Percentiles rank a stretch among this genome's conserved stretches.
These are phyloP conservation scores for Orchesellides sinensis DNA, from an alignment of 2,888 invertebrate genomes.

Conservation along the genomic window DNA sequence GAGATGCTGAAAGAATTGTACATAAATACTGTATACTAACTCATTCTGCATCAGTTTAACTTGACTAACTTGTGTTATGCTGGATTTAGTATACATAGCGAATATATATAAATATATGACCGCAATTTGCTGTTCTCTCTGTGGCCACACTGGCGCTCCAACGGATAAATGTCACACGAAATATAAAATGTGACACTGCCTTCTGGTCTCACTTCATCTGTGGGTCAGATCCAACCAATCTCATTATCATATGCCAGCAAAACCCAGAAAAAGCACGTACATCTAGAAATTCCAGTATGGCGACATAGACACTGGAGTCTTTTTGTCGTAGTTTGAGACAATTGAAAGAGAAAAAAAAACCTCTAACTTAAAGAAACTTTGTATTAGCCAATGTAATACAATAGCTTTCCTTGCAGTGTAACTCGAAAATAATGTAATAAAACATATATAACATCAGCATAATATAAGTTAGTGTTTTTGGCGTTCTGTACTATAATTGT, in stretches of 20 bases:
- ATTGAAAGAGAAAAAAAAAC: background rate
- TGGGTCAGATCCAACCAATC: conserved; percentile 31
- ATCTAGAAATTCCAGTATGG: background rate
- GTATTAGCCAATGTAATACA: background rate
- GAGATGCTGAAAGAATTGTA: no score
- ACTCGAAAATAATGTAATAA: conserved; percentile 3
- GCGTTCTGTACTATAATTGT: background rate
- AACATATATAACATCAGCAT: background rate
- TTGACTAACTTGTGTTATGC: no score
- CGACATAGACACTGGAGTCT: background rate
- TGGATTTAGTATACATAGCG: no score
- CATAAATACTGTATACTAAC: no score
- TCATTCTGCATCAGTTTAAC: no score
- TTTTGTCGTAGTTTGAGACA: background rate
- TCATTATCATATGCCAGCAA: conserved; percentile 34
- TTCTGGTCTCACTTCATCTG: conserved; percentile 6
- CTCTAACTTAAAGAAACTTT: background rate
- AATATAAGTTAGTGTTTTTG: background rate
- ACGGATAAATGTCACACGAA: background rate
- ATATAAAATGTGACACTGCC: background rate
- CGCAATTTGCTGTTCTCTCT: no score
- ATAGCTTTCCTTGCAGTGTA: background rate
- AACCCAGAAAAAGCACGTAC: conserved; percentile 45
- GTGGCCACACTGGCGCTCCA: background rate
- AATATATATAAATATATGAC: no score